Evolutionary conservation across 2,888 invertebrate species (phyloP).

Genomic region (Drepana falcataria): DNA sequence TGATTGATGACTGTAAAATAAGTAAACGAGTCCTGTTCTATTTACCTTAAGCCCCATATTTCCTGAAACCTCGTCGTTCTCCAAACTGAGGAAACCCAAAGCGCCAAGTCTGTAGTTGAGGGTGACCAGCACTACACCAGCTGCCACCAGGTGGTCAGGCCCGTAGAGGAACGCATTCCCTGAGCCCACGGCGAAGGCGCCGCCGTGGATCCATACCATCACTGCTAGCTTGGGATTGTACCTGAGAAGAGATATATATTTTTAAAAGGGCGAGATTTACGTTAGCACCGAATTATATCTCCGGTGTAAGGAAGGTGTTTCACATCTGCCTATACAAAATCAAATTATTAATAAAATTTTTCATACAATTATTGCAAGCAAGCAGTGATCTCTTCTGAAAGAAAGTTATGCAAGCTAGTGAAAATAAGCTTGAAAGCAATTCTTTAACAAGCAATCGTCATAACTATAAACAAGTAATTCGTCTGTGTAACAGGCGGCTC

Average conservation of each 20-base stretch:
- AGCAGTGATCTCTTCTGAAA: no score
- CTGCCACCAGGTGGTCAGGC: slow-evolving; percentile 79
- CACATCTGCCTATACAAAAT: no score
- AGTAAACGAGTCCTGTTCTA: neutral
- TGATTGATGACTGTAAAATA: no score
- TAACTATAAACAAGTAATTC: no score
- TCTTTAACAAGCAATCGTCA: no score
- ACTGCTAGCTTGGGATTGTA: slow-evolving; percentile 79
- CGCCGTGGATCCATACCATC: slow-evolving; percentile 83
- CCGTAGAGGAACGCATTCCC: slow-evolving; percentile 81
- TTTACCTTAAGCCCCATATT: slow-evolving; percentile 82
- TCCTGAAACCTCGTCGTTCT: slow-evolving; percentile 80
- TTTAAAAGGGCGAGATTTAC: neutral
- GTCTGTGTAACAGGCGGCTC: no score
- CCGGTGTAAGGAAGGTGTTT: no score
- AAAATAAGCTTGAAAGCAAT: no score
- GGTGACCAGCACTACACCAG: slow-evolving; percentile 81
- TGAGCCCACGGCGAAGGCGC: slow-evolving; percentile 80
- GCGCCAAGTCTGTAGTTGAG: slow-evolving; percentile 81
- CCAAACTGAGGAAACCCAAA: slow-evolving; percentile 81
- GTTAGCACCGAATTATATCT: no score
- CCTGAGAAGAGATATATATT: slow-evolving; percentile 27
- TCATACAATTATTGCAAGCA: no score
- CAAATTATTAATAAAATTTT: no score
- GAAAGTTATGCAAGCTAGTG: no score